Evolutionary conservation across 35 echinoderm and acorn worm genomes (phyloP).

Genomic region (Patiria miniata): DNA sequence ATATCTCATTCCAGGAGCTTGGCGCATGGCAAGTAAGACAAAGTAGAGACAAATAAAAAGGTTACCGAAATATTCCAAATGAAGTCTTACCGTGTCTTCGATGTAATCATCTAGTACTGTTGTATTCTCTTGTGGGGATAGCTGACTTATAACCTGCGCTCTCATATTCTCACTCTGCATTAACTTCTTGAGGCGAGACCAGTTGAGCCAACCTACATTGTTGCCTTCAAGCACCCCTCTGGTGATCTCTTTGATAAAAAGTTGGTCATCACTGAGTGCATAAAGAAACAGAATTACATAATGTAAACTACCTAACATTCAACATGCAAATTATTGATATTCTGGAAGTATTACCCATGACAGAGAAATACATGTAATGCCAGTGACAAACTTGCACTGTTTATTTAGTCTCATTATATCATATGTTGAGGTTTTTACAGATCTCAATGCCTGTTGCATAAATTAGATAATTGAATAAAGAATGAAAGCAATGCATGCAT

Average conservation of each 20-base stretch:
- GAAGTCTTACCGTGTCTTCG: conserved; percentile 79
- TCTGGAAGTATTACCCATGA: neutral
- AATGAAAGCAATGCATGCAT: too few species aligned
- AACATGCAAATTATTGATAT: neutral
- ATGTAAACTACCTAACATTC: neutral
- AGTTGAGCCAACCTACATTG: conserved; percentile 97
- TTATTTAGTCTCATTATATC: too few species aligned
- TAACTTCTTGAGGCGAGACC: conserved; percentile 92
- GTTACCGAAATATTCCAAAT: too few species aligned
- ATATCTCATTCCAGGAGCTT: too few species aligned
- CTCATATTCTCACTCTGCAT: conserved; percentile 98
- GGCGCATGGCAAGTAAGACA: too few species aligned
- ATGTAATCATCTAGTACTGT: conserved; percentile 93
- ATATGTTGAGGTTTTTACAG: too few species aligned
- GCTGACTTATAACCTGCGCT: conserved; percentile 95
- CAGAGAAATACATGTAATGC: neutral
- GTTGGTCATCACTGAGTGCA: conserved; percentile 85
- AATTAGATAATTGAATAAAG: too few species aligned
- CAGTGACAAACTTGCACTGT: too few species aligned
- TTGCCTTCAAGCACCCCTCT: conserved; percentile 95
- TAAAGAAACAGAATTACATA: neutral
- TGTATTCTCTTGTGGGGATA: conserved; percentile 83
- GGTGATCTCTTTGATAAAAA: conserved; percentile 94
- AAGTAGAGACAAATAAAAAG: too few species aligned
- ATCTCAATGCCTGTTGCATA: too few species aligned